Evolutionary conservation across 1,140 invertebrate genomes (phyloP), one percentile per base, ranked within the genome.

Genomic region (Rhopalosiphum padi): DNA sequence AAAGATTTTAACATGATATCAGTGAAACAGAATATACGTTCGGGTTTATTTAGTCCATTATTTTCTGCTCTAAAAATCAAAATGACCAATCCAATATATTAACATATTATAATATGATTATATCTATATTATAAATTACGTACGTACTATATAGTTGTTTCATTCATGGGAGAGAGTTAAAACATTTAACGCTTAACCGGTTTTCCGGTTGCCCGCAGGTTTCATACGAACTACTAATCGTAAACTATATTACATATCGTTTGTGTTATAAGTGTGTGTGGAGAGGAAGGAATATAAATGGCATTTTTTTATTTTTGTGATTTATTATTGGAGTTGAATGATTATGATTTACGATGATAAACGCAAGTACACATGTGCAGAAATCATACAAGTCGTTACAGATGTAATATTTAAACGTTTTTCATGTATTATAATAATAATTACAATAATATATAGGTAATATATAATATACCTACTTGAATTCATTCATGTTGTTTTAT

Each of bases 121-220:
- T 35, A 41, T 48, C 18, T 53, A 18, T n/a, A 48, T 87, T 21
- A 7, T 51, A 18, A 51, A 18, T 5, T 88, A 51, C 22, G 46
- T 51, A 7, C 48, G 25, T 86, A 35, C 46, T 88, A n/a, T 43
- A 85, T 25, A 43, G 88, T 90, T 25, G 25, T 90, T 90, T 46
- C 89, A 90, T 90, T 90, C 89, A 90, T 68, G 55, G 53, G 89
- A 90, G 68, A 92, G 90, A 83, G 60, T 83, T 83, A 77, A 21
- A 51, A 25, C 35, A 83, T 83, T 77, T 51, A 92, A 83, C 90
- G 43, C 90, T 92, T 48, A 82, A 82, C 90, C 46, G 43, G 60
- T 92, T 92, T 92, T 48, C 90, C 90, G 46, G 90, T 51, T 55
- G 37, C 90, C 90, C 68, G 30, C 90, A 82, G 90, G 68, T 92